Evolutionary conservation across 1,140 invertebrate species (phyloP).

Genomic region (Apis florea): DNA sequence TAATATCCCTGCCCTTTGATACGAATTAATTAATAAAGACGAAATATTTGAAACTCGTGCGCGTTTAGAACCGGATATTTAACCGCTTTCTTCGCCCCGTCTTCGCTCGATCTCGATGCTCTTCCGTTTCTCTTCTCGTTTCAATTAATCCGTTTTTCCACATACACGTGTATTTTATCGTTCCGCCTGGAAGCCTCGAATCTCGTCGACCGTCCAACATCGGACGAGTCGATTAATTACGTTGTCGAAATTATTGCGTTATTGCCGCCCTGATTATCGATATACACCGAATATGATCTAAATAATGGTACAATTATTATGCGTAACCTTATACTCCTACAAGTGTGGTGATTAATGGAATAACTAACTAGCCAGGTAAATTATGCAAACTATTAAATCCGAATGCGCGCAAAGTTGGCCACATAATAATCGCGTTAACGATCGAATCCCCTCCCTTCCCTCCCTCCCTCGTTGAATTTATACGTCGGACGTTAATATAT

Average conservation of each 20-base stretch:
- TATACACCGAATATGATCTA: slow-evolving; percentile 61
- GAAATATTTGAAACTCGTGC: slow-evolving; percentile 45
- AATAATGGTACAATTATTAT: slow-evolving; percentile 64
- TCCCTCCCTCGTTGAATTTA: slow-evolving; percentile 42
- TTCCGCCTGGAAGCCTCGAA: neutral
- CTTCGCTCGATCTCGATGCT: too few species aligned
- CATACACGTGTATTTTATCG: too few species aligned
- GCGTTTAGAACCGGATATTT: slow-evolving; percentile 16
- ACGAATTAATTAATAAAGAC: slow-evolving; percentile 63
- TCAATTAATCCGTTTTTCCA: too few species aligned
- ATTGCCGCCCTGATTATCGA: slow-evolving; percentile 46
- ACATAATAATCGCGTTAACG: slow-evolving; percentile 59
- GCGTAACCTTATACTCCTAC: slow-evolving; percentile 55
- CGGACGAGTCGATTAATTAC: slow-evolving; percentile 62
- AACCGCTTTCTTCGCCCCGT: neutral
- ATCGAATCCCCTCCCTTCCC: slow-evolving; percentile 38
- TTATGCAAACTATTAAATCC: slow-evolving; percentile 68
- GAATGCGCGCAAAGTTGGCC: slow-evolving; percentile 60
- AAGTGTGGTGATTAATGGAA: slow-evolving; percentile 62
- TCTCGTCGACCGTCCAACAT: slow-evolving; percentile 30
- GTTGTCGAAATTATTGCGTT: slow-evolving; percentile 58
- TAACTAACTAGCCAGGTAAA: slow-evolving; percentile 61
- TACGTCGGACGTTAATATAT: slow-evolving; percentile 35
- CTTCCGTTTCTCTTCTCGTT: neutral
- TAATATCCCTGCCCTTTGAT: slow-evolving; percentile 68